Evolutionary conservation across 2,113 vertebrate species (phyloP), one percentile per base, ranked within the genome.

Genomic region (Ranitomeya variabilis): DNA sequence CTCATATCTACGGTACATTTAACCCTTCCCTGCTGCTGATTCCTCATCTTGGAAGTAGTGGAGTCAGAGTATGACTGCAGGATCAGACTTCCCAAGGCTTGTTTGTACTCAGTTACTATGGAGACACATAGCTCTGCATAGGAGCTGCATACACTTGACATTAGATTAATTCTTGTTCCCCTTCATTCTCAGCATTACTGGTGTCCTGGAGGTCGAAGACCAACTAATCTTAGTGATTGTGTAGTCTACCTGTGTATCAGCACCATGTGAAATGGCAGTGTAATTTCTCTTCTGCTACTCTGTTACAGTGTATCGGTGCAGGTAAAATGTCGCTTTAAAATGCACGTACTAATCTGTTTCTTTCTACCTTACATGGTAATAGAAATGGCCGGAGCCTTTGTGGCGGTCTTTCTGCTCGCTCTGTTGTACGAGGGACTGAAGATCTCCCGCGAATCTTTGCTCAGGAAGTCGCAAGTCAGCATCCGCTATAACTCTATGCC

Each of bases 401-500:
- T 99, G 8, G 97, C 95, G 0, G 96, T 99, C 51, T 99, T 99
- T 94, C 93, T 99, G 90, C 91, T 99, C 92, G 98, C 98, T 16
- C 91, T 97, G 91, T 95, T 99, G 88, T 99, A 99, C 26, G 98
- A 99, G 92, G 98, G 98, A 10, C 93, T 99, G 90, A 99, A 99
- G 94, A 98, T 99, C 14, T 96, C 96, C 14, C 95, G 98, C 0
- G 98, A 99, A 90, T 90, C 94, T 83, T 93, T 99, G 90, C 95
- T 99, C 74, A 95, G 98, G 0, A 97, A 97, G 91, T 99, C 97
- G 76, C 98, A 99, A 90, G 97, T 99, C 92, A 99, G 97, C 92
- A 98, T 99, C 83, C 97, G 98, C 87, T 99, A 99, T 92, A 99
- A 99, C 94, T 99, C 97, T 90, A 99, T 99, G 98, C 98, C 98